Conservation (phyloP, 2,113 vertebrate genomes). For the Gymnobelideus leadbeateri region DNA sequence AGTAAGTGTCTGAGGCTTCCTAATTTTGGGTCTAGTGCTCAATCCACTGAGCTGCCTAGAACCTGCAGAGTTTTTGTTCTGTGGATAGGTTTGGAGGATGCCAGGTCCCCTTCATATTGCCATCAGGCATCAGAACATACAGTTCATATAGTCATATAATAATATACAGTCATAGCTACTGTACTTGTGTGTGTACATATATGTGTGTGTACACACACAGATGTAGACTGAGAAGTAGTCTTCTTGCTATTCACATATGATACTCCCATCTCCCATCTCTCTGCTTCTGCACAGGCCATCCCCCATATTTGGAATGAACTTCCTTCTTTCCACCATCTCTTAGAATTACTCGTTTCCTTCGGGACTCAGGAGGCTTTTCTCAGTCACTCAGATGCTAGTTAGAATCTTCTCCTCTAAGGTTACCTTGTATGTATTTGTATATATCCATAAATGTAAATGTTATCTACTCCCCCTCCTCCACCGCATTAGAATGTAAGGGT, state of each 20-base stretch:
- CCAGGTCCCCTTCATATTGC: not conserved
- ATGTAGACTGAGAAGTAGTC: not conserved
- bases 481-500: not conserved
- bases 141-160: too few species aligned
- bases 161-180: not conserved
- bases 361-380: not conserved
- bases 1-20: not conserved
- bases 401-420: not conserved
- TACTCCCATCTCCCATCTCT: not conserved
- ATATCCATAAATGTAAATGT: not conserved
- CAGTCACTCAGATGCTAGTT: not conserved
- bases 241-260: not conserved
- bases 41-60: not conserved
- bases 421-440: not conserved
- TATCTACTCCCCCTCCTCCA: too few species aligned
- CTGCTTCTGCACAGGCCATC: not conserved
- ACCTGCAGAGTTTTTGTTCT: not conserved
- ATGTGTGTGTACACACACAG: too few species aligned
- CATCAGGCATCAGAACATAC: not conserved
- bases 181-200: not conserved
- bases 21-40: not conserved
- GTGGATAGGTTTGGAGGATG: not conserved
- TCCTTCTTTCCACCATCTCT: not conserved
- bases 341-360: not conserved
- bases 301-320: not conserved